Base-by-base conservation (phyloP, 2,888 invertebrate genomes). In the Priocnemis perturbator region DNA sequence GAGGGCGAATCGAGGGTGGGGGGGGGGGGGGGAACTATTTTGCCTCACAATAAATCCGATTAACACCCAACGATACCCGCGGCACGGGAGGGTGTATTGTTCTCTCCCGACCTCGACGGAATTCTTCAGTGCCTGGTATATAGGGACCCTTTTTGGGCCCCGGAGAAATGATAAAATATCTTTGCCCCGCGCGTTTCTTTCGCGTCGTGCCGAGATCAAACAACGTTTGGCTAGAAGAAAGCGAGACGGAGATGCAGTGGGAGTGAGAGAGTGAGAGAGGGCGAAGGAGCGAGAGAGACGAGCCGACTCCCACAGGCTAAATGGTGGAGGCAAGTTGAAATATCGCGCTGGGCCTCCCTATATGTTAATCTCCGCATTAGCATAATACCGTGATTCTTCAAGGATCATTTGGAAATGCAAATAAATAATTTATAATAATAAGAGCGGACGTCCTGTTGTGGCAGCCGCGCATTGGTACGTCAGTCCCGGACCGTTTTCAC, bases 361-460 rank as follows among this genome's bases (percentile, higher is more conserved):
- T 89, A 89, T 89, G 88, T 88, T 89, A 89, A 89, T 89, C 88
- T 77, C 77, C 76, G 81, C 81, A 88, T 89, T 89, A 89, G 87
- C 89, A 89, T 89, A 89, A 88, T 88, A 88, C 86, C 80, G 86
- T 87, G 88, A 89, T 89, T 89, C 88, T 87, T 89, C 89, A 88
- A 84, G 86, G 83, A 87, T 88, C 89, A 87, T 88, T 89, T 88
- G 84, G 86, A 88, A 88, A 88, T 85, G 85, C 88, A 89, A 89
- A 89, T 89, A 89, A 89, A 89, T 88, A 89, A 89, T 89, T 89
- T 89, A 87, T 87, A 88, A 89, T 86, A 87, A 87, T 87, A 86
- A 86, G 84, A 82, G 82, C 81, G 79, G 80, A 83, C 83, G 81
- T 78, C 71, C 79, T 76, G 77, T 78, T 79, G 72, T 77, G 76